Evolutionary conservation across 2,113 vertebrate species (phyloP), one percentile per base, ranked within the genome.

Genomic region (Podilymbus podiceps): DNA sequence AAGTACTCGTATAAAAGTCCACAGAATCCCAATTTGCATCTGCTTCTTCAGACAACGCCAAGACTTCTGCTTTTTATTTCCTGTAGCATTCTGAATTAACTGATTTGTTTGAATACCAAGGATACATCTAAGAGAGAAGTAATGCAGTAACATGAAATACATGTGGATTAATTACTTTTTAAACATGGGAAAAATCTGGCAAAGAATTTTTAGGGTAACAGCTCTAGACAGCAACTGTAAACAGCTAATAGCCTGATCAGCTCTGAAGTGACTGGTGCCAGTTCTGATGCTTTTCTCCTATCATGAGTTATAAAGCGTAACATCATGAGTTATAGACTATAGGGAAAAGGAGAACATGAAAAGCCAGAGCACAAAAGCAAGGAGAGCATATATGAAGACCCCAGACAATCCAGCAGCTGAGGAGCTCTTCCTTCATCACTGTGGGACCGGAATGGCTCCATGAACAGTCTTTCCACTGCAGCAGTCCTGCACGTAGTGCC

Each of bases 341-440:
- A 64, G 50, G 27, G 33, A 60, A 84, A 91, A 89, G 2, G 8
- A 56, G 90, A 95, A 60, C 16, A 53, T 16, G 8, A 42, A 80
- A 89, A 89, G 30, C 2, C 24, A 53, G 56, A 67, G 60, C 8
- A 83, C 40, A 42, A 72, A 63, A 67, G 5, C 11, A 52, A 82
- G 50, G 27, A 71, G 11, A 58, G 27, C 1, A 1, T 44, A 53
- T 12, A 13, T 16, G 42, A 75, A 80, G 2, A 8, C 3, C 12
- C 10, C 2, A 35, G 44, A 59, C 25, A 75, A n/a, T 11, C 12
- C 21, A 47, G 55, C 28, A 47, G 23, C 50, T 66, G 35, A 80
- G 35, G 6, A 86, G 40, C 21, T 14, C 5, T n/a, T 88, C 40
- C n/a, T 60, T 77, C 0, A 1, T 35, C 1, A 0, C 33, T 10